These are phyloP conservation scores for Maniola hyperantus DNA, from an alignment of 2,888 invertebrate genomes.

Conservation along the genomic window DNA sequence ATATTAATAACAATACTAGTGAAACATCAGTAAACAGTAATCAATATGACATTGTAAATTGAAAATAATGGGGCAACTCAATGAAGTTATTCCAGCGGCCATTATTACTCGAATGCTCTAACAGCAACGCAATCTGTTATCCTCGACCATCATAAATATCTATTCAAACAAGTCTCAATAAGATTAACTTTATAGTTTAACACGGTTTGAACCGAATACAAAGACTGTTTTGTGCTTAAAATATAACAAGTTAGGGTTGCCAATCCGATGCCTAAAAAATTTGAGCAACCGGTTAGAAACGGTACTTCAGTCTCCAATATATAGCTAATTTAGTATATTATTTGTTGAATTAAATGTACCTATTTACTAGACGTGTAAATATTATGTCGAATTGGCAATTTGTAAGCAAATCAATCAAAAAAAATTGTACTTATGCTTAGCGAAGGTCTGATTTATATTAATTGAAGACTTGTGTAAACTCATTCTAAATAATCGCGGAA, in stretches of 20 bases:
- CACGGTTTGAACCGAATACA: constrained; percentile 17
- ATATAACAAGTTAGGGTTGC: neutral
- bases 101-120: constrained; percentile 33
- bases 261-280: neutral
- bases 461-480: neutral
- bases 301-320: neutral
- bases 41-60: constrained; percentile 53
- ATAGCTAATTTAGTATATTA: neutral
- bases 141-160: constrained; percentile 15
- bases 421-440: neutral
- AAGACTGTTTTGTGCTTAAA: constrained; percentile 10
- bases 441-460: neutral
- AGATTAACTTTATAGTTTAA: constrained; percentile 25
- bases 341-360: neutral
- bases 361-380: too few species aligned
- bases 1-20: constrained; percentile 20
- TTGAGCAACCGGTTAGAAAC: neutral
- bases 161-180: constrained; percentile 21
- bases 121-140: constrained; percentile 19
- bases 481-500: neutral
- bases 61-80: constrained; percentile 46
- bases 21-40: constrained; percentile 34
- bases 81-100: constrained; percentile 44
- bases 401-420: neutral
- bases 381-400: too few species aligned